Percentiles rank a stretch among this genome's conserved stretches.
phyloP scores from a whole-genome alignment of 2,797 vertebrate genomes.

The Megaceryle alcyon region DNA sequence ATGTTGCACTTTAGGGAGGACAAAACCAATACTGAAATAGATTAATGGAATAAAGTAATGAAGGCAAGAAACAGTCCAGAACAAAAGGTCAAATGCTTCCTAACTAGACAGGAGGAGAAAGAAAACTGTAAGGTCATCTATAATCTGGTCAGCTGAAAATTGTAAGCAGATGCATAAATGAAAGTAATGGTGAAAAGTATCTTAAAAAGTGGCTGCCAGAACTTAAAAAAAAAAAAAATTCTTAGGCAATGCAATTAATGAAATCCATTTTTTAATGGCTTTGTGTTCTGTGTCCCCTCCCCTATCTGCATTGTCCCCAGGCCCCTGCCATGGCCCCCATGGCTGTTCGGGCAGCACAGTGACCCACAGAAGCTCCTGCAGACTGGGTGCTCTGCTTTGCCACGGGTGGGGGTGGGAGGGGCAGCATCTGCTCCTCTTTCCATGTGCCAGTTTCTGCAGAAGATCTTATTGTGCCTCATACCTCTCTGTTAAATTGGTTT shows the following conservation, averaged over 20 bases:
- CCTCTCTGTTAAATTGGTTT: not conserved
- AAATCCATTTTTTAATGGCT: not conserved
- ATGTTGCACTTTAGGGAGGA: not conserved
- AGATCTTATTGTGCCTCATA: not conserved
- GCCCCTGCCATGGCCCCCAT: not conserved
- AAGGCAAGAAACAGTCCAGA: not conserved
- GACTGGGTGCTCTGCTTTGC: not conserved
- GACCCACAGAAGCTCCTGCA: not conserved
- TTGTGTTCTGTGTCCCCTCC: not conserved
- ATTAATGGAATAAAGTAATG: slow-evolving; percentile 4
- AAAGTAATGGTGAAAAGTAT: not conserved
- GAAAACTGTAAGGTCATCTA: not conserved
- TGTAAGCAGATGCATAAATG: not conserved
- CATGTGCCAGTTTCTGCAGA: not conserved
- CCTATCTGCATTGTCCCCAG: not conserved
- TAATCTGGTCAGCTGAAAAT: not conserved
- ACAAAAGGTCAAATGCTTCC: slow-evolving; percentile 41
- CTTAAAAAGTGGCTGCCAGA: not conserved
- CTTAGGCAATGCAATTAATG: not conserved
- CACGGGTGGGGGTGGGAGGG: accelerated
- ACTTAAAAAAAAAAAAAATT: not conserved
- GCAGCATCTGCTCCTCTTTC: not conserved
- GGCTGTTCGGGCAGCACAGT: not conserved
- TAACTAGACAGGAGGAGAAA: not conserved
- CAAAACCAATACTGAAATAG: not conserved